Conservation (phyloP, 2,113 vertebrate genomes). For the Zosterops hypoxanthus region DNA sequence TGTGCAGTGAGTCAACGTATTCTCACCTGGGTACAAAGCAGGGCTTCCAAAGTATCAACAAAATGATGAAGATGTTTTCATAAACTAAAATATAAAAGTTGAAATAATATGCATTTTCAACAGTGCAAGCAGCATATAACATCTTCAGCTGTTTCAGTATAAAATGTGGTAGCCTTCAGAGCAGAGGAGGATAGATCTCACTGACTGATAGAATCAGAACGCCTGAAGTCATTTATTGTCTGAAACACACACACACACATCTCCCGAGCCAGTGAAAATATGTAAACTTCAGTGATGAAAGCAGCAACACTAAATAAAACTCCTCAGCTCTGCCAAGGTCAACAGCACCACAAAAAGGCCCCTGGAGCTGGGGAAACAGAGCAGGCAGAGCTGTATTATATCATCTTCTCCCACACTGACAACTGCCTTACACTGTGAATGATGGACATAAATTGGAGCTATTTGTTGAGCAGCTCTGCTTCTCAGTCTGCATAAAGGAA, state of each 20-base stretch:
- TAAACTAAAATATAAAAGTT: background rate
- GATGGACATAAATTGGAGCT: slow-evolving; percentile 43
- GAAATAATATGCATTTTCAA: background rate
- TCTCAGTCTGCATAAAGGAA: background rate
- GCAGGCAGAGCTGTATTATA: slow-evolving; percentile 11
- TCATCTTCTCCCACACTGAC: slow-evolving; percentile 39
- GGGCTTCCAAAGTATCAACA: background rate
- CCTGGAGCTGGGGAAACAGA: background rate
- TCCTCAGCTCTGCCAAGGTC: slow-evolving; percentile 41
- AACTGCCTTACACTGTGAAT: background rate
- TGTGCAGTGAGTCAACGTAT: fast-evolving
- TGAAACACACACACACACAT: slow-evolving; percentile 18
- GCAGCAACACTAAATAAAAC: slow-evolving; percentile 51
- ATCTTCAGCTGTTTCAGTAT: background rate
- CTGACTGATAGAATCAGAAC: slow-evolving; percentile 46
- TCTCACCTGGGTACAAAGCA: background rate
- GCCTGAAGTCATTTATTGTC: slow-evolving; percentile 42
- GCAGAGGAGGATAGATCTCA: background rate
- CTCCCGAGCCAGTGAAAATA: slow-evolving; percentile 29
- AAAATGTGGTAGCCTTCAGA: slow-evolving; percentile 25
- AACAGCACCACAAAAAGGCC: background rate
- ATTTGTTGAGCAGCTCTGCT: slow-evolving; percentile 35
- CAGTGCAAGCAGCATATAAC: background rate
- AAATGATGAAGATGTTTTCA: background rate
- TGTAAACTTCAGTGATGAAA: slow-evolving; percentile 53